phyloP scores from a whole-genome alignment of 2,888 invertebrate species.

The Lagria hirta region DNA sequence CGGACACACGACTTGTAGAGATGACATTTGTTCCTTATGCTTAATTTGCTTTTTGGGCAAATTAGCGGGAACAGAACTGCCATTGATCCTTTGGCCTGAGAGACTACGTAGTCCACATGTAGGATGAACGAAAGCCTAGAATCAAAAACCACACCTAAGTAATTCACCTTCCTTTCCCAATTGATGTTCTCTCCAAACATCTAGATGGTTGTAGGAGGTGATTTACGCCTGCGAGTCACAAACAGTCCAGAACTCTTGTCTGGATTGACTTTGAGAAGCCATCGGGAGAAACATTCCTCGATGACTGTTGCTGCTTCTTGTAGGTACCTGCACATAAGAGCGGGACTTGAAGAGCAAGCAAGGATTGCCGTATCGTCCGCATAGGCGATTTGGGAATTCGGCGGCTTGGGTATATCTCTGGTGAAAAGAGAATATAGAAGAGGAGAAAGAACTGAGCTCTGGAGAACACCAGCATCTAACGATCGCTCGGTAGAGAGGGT shows the following conservation, averaged over 20 bases:
- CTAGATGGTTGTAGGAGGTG: not conserved
- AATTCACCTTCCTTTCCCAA: not conserved
- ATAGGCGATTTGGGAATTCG: not conserved
- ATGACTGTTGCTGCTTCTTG: not conserved
- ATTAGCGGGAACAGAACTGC: not conserved
- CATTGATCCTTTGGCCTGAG: not conserved
- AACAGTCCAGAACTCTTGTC: not conserved
- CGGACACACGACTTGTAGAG: not conserved
- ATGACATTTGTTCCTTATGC: not conserved
- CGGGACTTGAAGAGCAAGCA: not conserved
- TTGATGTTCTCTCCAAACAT: not conserved
- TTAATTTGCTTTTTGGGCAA: not conserved
- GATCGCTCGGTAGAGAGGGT: not conserved
- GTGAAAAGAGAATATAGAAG: not conserved
- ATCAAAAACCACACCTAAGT: not conserved
- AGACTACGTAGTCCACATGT: not conserved
- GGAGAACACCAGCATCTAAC: not conserved
- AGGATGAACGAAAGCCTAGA: not conserved
- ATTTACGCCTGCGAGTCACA: not conserved
- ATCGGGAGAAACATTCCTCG: not conserved
- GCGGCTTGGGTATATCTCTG: not conserved
- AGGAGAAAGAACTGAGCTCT: not conserved
- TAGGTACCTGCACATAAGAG: not conserved
- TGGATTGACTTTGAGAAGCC: not conserved
- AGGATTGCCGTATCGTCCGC: constrained; percentile 5